These are phyloP conservation scores for Hypocryptadius cinnamomeus DNA, from an alignment of 2,113 vertebrate species.

Conservation along the genomic window DNA sequence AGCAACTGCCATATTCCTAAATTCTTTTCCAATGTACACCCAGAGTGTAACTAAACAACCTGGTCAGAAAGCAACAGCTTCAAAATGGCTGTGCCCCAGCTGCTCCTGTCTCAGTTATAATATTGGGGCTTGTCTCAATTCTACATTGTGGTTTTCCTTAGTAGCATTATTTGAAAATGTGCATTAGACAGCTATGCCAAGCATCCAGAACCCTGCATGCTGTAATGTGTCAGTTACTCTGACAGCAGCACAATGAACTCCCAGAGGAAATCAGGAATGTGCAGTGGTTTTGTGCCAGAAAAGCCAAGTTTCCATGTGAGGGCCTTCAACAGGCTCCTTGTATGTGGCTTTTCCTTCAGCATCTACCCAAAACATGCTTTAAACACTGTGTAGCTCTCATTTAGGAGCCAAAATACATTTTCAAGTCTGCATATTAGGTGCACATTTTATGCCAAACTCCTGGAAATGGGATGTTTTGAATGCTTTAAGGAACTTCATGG, in stretches of 20 bases:
- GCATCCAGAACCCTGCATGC: not conserved
- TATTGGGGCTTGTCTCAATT: not conserved
- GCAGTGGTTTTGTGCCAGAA: not conserved
- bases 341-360: not conserved
- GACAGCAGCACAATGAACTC: not conserved
- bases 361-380: not conserved
- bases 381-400: not conserved
- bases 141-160: not conserved
- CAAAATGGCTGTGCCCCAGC: not conserved
- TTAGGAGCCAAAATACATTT: not conserved
- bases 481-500: not conserved
- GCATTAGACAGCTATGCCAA: not conserved
- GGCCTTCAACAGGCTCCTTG: not conserved
- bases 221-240: not conserved
- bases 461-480: not conserved
- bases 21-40: not conserved
- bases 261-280: not conserved
- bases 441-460: not conserved
- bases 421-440: not conserved
- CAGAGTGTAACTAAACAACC: not conserved
- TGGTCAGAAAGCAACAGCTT: not conserved
- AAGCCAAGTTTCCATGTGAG: not conserved
- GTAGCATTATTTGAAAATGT: not conserved
- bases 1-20: not conserved
- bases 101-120: not conserved